Percentiles rank a stretch among this genome's conserved stretches.
These are phyloP conservation scores for Emydura subglobosa DNA, from an alignment of 2,113 vertebrate genomes.

Conservation along the genomic window DNA sequence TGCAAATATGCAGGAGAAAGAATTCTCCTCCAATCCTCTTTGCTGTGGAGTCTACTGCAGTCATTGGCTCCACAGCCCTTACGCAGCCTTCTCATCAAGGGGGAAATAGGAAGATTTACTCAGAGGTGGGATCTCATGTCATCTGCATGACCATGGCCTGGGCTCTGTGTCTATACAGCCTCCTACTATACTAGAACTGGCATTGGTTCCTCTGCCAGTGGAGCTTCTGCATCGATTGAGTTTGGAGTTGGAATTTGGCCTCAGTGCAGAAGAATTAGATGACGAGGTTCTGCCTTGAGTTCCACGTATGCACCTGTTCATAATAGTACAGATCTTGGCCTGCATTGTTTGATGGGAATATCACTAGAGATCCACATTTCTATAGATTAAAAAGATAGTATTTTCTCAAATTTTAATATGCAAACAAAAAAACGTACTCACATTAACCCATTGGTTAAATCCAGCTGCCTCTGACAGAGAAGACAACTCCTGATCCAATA, in stretches of 20 bases:
- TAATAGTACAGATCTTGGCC: not conserved
- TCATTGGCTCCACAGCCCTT: not conserved
- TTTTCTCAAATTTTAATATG: not conserved
- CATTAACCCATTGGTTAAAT: slow-evolving; percentile 87
- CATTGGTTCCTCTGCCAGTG: not conserved
- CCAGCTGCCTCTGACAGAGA: slow-evolving; percentile 79
- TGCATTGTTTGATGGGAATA: not conserved
- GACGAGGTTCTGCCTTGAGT: fast-evolving
- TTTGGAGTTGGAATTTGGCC: not conserved
- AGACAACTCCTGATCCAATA: slow-evolving; percentile 84
- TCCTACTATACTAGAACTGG: not conserved
- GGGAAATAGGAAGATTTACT: not conserved
- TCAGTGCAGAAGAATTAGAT: not conserved
- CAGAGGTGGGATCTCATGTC: not conserved
- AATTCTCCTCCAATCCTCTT: not conserved
- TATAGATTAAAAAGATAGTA: not conserved
- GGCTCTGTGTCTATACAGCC: not conserved
- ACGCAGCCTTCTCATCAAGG: not conserved
- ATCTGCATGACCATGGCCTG: not conserved
- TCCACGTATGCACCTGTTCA: not conserved
- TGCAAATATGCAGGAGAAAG: not conserved
- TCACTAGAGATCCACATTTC: not conserved
- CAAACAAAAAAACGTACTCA: slow-evolving; percentile 77
- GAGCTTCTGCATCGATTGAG: not conserved
- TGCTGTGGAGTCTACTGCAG: not conserved